Evolutionary conservation across 2,797 vertebrate genomes (phyloP).

Genomic region (Buphagus erythrorhynchus): DNA sequence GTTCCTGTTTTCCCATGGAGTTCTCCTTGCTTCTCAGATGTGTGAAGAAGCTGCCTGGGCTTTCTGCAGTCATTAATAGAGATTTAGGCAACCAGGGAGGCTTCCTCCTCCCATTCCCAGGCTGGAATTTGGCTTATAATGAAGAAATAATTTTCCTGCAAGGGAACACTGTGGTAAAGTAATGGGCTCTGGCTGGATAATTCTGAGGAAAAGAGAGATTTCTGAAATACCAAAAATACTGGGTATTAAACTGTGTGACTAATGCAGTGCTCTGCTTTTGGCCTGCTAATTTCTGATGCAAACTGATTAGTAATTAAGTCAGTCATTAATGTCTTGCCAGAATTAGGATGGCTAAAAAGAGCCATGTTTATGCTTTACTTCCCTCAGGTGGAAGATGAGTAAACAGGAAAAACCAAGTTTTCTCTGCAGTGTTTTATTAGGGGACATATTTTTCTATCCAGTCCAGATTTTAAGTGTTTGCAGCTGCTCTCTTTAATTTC

Average conservation of each 20-base stretch:
- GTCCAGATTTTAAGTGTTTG: neutral
- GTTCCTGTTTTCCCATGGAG: neutral
- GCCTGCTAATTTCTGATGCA: neutral
- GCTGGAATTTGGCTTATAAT: neutral
- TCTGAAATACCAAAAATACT: neutral
- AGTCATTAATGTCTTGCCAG: neutral
- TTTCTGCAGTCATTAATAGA: neutral
- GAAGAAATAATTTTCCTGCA: neutral
- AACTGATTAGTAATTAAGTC: neutral
- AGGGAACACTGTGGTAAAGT: neutral
- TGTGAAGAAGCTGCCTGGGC: neutral
- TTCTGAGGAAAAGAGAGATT: neutral
- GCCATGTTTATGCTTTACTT: neutral
- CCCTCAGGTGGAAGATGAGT: neutral
- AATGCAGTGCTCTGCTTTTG: neutral
- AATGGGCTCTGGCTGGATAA: neutral
- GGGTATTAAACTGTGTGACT: neutral
- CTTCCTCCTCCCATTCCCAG: neutral
- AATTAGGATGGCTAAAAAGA: slow-evolving; percentile 20
- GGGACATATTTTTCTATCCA: neutral
- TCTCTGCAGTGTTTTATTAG: neutral
- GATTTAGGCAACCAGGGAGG: neutral
- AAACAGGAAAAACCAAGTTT: neutral
- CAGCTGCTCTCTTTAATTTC: neutral
- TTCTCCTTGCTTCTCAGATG: neutral